Evolutionary conservation across 2,797 vertebrate species (phyloP).

Genomic region (Sparidentex hasta): DNA sequence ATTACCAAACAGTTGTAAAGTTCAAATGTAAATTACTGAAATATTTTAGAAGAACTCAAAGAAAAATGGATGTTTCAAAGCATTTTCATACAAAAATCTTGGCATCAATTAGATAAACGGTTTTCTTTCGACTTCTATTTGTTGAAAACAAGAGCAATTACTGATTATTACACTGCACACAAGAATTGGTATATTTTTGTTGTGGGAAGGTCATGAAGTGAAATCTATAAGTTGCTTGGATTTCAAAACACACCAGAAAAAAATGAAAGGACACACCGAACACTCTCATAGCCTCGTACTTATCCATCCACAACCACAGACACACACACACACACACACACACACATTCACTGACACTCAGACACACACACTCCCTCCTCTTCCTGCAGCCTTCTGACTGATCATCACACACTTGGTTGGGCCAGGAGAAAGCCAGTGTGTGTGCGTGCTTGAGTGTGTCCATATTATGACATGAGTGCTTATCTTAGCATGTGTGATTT

Average conservation of each 20-base stretch:
- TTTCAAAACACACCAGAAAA: slow-evolving; percentile 19
- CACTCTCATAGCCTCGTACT: not conserved
- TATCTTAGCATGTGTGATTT: slow-evolving; percentile 79
- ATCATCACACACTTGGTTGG: slow-evolving; percentile 89
- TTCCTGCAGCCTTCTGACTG: slow-evolving; percentile 77
- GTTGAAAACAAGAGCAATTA: not conserved
- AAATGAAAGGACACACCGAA: slow-evolving; percentile 31
- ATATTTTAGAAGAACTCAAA: not conserved
- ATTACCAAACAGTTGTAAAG: too few species aligned
- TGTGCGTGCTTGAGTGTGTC: slow-evolving; percentile 72
- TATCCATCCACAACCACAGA: slow-evolving; percentile 14
- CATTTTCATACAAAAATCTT: not conserved
- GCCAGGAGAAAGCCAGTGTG: slow-evolving; percentile 84
- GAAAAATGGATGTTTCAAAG: not conserved
- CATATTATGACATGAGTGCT: slow-evolving; percentile 75
- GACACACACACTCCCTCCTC: slow-evolving; percentile 50
- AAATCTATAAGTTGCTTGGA: slow-evolving; percentile 13
- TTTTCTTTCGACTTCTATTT: slow-evolving; percentile 18
- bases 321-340: slow-evolving; percentile 53
- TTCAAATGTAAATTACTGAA: not conserved
- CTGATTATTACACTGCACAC: slow-evolving; percentile 18
- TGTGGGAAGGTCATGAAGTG: slow-evolving; percentile 16
- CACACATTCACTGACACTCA: slow-evolving; percentile 44
- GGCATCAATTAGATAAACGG: not conserved
- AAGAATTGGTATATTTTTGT: slow-evolving; percentile 14